Percentiles rank a stretch among this genome's conserved stretches.
These are phyloP conservation scores for Lydus trimaculatus DNA, from an alignment of 2,888 invertebrate species.

Conservation along the genomic window DNA sequence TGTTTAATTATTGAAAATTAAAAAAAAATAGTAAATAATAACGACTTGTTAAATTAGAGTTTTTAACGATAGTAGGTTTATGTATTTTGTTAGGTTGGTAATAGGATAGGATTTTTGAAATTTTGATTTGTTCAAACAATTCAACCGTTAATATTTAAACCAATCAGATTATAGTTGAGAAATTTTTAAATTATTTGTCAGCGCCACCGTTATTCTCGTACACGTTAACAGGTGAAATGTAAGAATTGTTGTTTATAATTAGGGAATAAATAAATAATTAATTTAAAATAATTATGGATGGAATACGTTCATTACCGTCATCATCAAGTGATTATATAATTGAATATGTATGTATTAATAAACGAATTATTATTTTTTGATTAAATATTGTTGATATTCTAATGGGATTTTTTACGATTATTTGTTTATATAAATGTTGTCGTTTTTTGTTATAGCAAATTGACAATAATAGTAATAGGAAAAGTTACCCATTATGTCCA, in stretches of 20 bases:
- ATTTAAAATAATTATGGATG: not conserved
- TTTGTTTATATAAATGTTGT: constrained; percentile 14
- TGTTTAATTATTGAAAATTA: too few species aligned
- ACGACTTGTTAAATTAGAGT: too few species aligned
- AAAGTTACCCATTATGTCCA: constrained; percentile 39
- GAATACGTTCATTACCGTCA: not conserved
- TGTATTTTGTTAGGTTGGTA: not conserved
- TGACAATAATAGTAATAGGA: not conserved
- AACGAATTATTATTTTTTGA: not conserved
- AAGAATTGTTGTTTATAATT: not conserved
- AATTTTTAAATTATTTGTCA: not conserved
- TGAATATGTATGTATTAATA: not conserved
- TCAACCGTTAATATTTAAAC: not conserved
- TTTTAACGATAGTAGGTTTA: not conserved
- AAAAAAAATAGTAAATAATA: too few species aligned
- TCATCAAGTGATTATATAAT: not conserved
- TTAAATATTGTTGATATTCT: not conserved
- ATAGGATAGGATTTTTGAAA: not conserved
- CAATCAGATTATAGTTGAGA: not conserved
- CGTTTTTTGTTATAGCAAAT: constrained; percentile 27
- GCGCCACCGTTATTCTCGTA: constrained; percentile 1
- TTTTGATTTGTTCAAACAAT: not conserved
- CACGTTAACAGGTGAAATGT: constrained; percentile 8
- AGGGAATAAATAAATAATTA: not conserved
- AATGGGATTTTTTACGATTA: not conserved